phyloP scores from a whole-genome alignment of 2,888 invertebrate species.

The Adelognathus sp. region DNA sequence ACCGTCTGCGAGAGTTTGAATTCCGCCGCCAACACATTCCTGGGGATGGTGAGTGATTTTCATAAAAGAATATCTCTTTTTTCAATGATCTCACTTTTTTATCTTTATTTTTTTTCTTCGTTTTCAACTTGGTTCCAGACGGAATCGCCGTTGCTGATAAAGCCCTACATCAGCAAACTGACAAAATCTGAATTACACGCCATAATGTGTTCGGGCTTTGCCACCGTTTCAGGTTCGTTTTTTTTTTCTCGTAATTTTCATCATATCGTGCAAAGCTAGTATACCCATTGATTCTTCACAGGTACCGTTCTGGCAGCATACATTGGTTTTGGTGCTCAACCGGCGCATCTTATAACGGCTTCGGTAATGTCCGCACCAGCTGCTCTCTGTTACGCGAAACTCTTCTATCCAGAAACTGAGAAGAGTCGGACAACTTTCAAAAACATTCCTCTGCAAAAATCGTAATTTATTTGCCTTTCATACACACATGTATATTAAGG shows the following conservation, averaged over 20 bases:
- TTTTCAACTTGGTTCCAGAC: conserved; percentile 84
- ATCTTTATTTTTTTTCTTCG: neutral
- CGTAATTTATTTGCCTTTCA: conserved; percentile 82
- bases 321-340: conserved; percentile 93
- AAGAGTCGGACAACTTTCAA: conserved; percentile 89
- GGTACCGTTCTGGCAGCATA: conserved; percentile 96
- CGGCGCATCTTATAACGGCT: conserved; percentile 94
- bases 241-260: too few species aligned
- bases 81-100: conserved; percentile 23
- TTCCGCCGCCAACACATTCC: conserved; percentile 95
- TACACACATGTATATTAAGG: neutral
- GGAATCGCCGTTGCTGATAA: conserved; percentile 94
- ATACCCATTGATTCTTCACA: too few species aligned
- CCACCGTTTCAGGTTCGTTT: conserved; percentile 91
- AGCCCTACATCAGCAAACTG: conserved; percentile 91
- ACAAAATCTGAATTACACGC: conserved; percentile 96
- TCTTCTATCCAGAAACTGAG: conserved; percentile 96
- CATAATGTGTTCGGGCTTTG: conserved; percentile 96
- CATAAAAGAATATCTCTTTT: neutral
- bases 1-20: conserved; percentile 97
- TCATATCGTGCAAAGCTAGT: too few species aligned
- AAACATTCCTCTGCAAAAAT: conserved; percentile 87
- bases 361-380: conserved; percentile 98
- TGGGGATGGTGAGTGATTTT: conserved; percentile 89
- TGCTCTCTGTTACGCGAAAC: conserved; percentile 93